Evolutionary conservation across 1,140 invertebrate species (phyloP).

Genomic region (Probaryconus sp.): DNA sequence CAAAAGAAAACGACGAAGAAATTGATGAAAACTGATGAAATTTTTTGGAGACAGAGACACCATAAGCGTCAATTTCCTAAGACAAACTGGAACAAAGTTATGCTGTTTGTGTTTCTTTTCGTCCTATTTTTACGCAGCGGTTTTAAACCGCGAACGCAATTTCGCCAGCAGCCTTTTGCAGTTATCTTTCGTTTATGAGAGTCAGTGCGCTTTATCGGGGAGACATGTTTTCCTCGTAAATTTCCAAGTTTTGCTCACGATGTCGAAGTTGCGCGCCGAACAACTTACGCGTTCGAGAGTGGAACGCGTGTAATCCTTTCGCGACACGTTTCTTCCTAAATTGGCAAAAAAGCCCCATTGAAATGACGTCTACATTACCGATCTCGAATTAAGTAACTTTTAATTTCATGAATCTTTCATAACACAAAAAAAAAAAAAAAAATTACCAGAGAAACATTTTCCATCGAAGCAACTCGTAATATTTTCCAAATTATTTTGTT

Average conservation of each 20-base stretch:
- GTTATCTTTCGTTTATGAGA: constrained; percentile 73
- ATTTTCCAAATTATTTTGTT: too few relatives aligned
- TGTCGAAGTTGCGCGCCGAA: constrained; percentile 61
- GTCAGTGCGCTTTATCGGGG: constrained; percentile 68
- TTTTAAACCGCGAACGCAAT: constrained; percentile 14
- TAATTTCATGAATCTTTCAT: too few relatives aligned
- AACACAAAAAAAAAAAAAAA: too few relatives aligned
- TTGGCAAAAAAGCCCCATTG: constrained; percentile 24
- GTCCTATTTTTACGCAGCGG: constrained; percentile 16
- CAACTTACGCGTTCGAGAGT: constrained; percentile 51
- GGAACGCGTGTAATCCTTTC: constrained; percentile 64
- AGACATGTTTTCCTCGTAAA: constrained; percentile 73
- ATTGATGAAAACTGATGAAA: too few relatives aligned
- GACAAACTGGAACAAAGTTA: constrained; percentile 16
- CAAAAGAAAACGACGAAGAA: too few relatives aligned
- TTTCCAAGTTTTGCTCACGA: constrained; percentile 64
- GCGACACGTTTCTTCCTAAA: constrained; percentile 65
- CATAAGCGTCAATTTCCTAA: constrained; percentile 3
- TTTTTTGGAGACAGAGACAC: background rate
- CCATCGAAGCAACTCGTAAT: too few relatives aligned
- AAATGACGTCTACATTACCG: too few relatives aligned
- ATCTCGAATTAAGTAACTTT: too few relatives aligned
- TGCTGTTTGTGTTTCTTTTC: constrained; percentile 14
- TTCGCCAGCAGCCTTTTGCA: constrained; percentile 50
- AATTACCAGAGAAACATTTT: too few relatives aligned